Conservation (phyloP, 2,113 vertebrate genomes). For the Micronycteris hirsuta region DNA sequence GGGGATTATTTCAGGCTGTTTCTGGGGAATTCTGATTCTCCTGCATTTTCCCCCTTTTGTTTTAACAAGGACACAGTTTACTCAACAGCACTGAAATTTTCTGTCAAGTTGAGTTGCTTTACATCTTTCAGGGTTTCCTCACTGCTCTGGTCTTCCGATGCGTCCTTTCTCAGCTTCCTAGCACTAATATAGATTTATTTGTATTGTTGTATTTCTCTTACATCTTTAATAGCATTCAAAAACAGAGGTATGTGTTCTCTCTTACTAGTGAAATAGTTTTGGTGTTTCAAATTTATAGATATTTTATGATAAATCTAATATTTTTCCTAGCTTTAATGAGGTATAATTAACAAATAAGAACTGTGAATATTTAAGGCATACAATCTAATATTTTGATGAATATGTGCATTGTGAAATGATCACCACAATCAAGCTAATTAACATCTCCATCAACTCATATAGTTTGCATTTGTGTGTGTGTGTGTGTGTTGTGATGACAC, state of each 20-base stretch:
- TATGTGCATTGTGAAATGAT: not conserved
- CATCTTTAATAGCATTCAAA: conserved; percentile 10
- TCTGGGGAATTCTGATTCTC: not conserved
- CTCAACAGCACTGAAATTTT: not conserved
- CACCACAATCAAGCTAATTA: not conserved
- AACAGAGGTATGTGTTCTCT: not conserved
- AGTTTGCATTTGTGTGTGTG: not conserved
- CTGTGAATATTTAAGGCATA: not conserved
- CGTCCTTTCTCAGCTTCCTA: not conserved
- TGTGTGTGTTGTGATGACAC: not conserved
- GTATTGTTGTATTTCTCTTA: not conserved
- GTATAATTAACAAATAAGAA: not conserved
- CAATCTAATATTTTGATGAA: not conserved
- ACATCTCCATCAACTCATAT: not conserved
- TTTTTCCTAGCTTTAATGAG: not conserved
- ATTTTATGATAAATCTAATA: not conserved
- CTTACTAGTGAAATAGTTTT: conserved; percentile 13
- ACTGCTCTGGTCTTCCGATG: not conserved
- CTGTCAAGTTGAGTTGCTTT: conserved; percentile 17
- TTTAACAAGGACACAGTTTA: not conserved
- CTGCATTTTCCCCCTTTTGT: not conserved
- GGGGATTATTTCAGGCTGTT: not conserved
- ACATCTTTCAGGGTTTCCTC: not conserved
- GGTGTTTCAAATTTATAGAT: not conserved
- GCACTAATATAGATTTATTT: not conserved